Base-by-base conservation (phyloP, 2,113 vertebrate genomes). In the Mormoops blainvillei region DNA sequence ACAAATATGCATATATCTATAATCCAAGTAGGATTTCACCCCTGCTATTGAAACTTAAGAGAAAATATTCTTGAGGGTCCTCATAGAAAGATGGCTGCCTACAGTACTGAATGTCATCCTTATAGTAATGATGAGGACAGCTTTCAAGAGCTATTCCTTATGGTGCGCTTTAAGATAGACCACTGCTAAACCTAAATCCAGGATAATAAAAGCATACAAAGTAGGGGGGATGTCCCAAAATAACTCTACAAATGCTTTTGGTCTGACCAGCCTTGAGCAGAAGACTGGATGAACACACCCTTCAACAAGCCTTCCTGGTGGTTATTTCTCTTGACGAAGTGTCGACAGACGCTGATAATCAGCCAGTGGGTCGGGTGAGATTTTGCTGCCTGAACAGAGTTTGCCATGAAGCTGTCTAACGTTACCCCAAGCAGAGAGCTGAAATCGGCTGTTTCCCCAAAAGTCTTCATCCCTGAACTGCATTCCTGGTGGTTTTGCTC, bases 1-100 rank as follows among this genome's bases (percentile, higher is more conserved):
- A 43, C 18, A 58, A 9, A 28, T 0, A 0, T 1, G 7, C 4
- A 1, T 5, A 0, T 19, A 2, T 28, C 10, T 12, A 14, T 28
- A 18, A 4, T 0, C 26, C 20, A 12, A 7, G 36, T 4, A 7
- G 41, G 74, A 2, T 15, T 26, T 54, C 26, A 41, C 28, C 18
- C 43, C 54, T 65, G 15, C n/a, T 36, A 1, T 52, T 48, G 58
- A 43, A 33, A 22, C 15, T 4, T 20, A 6, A 56, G 89, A 36
- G 80, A 54, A 70, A 36, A 26, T 26, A 28, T 10, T 61, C 73
- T 38, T 31, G 11, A 4, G 58, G 14, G 10, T 58, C 58, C 22
- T 84, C 7, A 7, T 0, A 18, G 80, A 48, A 33, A 7, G n/a
- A 18, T 7, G 28, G 38, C 52, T 16, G 13, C 38, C 68, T 18